Base-by-base conservation (phyloP, 2,797 vertebrate species). In the Chiroxiphia lanceolata region DNA sequence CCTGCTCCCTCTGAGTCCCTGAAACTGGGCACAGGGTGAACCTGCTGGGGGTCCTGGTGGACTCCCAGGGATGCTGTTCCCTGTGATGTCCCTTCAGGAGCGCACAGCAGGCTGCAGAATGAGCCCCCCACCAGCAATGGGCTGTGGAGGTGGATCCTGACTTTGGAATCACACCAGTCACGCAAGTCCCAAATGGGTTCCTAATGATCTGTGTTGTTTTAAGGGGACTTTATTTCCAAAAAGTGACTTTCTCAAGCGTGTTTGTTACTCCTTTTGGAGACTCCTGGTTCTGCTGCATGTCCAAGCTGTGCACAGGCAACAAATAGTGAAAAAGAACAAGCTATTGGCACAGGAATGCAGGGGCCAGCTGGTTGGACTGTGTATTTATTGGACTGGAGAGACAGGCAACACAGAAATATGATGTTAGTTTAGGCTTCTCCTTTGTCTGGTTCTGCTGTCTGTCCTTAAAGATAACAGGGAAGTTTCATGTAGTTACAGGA, bases 391-490 rank as follows among this genome's bases (percentile, higher is more conserved):
- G 74, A 27, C 12, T 44, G 50, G 42, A 84, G 69, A 40, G 64
- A 29, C 7, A 47, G 59, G 34, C 93, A 65, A 22, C 21, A 1
- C 48, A 68, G 63, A 87, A 76, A 89, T 25, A 21, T 0, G 21
- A 87, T 92, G 76, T 38, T 47, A 88, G 57, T 63, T 89, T 38
- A 27, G 36, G 36, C 51, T 74, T 70, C 54, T 82, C 47, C 67
- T 82, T 54, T 54, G 13, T 87, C 89, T 87, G 60, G 17, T 48
- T 87, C 2, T 0, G 51, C 56, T 44, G 36, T n/a, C 84, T 84
- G 60, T 27, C 65, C 59, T 44, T 76, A 72, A 9, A 74, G 51
- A 69, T n/a, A 79, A 8, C 60, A 51, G 15, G 31, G 34, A 69
- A 68, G 50, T 71, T 83, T 33, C 8, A 1, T 44, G 56, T 26